A percentile compares a stretch with the other conserved stretches of the same genome.
Conservation (phyloP, 1,140 invertebrate species). For the Nomia melanderi region DNA sequence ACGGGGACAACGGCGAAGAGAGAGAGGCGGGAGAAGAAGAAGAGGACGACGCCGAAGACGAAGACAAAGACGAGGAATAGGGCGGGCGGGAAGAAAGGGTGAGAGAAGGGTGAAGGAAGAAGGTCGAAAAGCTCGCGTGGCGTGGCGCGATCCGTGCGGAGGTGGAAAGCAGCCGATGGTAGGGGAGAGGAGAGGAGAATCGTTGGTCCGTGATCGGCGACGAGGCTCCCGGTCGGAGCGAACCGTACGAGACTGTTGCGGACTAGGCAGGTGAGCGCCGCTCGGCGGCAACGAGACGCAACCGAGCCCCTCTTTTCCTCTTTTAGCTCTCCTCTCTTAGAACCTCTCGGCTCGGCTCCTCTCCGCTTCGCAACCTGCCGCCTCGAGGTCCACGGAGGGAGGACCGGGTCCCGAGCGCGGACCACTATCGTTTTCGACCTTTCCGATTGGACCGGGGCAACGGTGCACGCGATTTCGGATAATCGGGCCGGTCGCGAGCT, state of each 20-base stretch:
- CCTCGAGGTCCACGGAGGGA: constrained; percentile 49
- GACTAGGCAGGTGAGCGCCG: constrained; percentile 69
- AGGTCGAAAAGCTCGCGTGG: constrained; percentile 51
- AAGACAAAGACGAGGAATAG: constrained; percentile 10
- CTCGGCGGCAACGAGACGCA: constrained; percentile 66
- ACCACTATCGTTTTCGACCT: constrained; percentile 23
- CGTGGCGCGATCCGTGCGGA: constrained; percentile 31
- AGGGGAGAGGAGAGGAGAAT: constrained; percentile 57
- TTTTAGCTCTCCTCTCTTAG: constrained; percentile 61
- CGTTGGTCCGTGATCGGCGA: constrained; percentile 54
- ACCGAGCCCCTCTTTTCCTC: constrained; percentile 66
- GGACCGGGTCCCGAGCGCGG: constrained; percentile 25
- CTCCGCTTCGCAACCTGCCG: constrained; percentile 45
- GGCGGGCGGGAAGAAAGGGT: constrained; percentile 27
- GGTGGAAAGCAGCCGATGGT: constrained; percentile 55
- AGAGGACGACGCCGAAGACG: neutral
- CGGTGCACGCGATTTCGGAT: neutral
- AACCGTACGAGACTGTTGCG: constrained; percentile 66
- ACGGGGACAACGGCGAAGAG: neutral
- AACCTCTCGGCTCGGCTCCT: constrained; percentile 52
- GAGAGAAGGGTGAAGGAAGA: constrained; percentile 43
- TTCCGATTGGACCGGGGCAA: constrained; percentile 1
- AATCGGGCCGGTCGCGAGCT: neutral
- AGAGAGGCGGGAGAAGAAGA: neutral
- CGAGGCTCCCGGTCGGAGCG: constrained; percentile 62